Base-by-base conservation (phyloP, 23 tunicate genomes). In the Aplidium turbinatum region DNA sequence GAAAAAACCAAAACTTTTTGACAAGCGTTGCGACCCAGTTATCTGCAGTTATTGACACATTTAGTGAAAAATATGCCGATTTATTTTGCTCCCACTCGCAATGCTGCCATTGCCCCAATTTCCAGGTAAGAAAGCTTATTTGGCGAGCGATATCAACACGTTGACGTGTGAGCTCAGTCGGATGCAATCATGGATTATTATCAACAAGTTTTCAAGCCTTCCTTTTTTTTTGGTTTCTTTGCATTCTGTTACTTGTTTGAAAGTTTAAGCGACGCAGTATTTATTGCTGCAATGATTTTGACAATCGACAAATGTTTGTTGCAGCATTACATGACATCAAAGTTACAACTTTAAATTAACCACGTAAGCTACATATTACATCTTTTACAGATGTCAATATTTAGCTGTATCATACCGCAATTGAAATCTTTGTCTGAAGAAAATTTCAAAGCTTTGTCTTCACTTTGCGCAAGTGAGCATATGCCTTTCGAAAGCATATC, bases 331-430 rank as follows among this genome's bases (percentile, higher is more conserved):
- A n/a, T n/a, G n/a, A n/a, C n/a, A n/a, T n/a, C n/a, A n/a, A n/a
- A n/a, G n/a, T n/a, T n/a, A n/a, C n/a, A n/a, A n/a, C n/a, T n/a
- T n/a, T n/a, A n/a, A n/a, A n/a, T n/a, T n/a, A n/a, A n/a, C n/a
- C n/a, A n/a, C n/a, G n/a, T n/a, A n/a, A n/a, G n/a, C n/a, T n/a
- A n/a, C n/a, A n/a, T n/a, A n/a, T n/a, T n/a, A n/a, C n/a, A n/a
- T 65, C 2, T 38, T 16, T 65, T 65, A 36, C 26, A 65, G 72
- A 65, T 18, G 36, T 19, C 25, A 11, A 35, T 28, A 3, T 36
- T 65, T 36, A 50, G 26, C 4, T 65, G 72, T 38, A 3, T 65
- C 4, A n/a, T 65, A 21, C 72, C 72, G 19, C 72, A 65, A 16
- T 50, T 65, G 19, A 2, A 48, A 7, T 3, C 23, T 27, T 5